Evolutionary conservation across 2,888 invertebrate species (phyloP).

Genomic region (Ceriagrion tenellum): DNA sequence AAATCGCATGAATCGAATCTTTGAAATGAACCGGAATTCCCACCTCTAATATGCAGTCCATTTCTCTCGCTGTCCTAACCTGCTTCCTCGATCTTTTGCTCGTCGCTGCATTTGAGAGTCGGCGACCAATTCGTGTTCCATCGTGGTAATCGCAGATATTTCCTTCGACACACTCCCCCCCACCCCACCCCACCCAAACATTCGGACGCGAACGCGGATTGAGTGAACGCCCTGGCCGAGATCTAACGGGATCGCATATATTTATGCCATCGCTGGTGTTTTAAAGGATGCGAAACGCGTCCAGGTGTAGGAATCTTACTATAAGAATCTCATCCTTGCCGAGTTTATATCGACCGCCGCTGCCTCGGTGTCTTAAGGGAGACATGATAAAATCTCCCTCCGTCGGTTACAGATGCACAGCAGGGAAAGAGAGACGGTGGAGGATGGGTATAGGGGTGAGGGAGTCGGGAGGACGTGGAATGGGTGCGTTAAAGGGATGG

Average conservation of each 20-base stretch:
- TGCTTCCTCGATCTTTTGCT: too few relatives aligned
- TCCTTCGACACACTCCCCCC: too few relatives aligned
- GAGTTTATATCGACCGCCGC: conserved; percentile 7
- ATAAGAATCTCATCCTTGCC: conserved; percentile 3
- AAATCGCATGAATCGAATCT: too few relatives aligned
- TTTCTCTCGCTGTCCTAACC: too few relatives aligned
- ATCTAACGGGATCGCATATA: not conserved
- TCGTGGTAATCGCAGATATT: not conserved
- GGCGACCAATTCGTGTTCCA: not conserved
- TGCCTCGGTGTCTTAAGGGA: not conserved
- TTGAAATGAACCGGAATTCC: too few relatives aligned
- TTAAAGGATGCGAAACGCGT: not conserved
- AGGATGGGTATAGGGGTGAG: not conserved
- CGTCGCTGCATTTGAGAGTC: too few relatives aligned
- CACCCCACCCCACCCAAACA: too few relatives aligned
- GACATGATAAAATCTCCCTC: not conserved
- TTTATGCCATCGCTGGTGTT: not conserved
- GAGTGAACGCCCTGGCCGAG: not conserved
- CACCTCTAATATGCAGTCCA: too few relatives aligned
- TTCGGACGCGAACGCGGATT: not conserved
- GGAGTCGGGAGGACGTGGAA: not conserved
- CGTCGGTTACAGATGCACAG: not conserved
- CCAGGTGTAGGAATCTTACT: conserved; percentile 15
- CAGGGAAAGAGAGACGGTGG: not conserved
- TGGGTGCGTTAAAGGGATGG: not conserved